Evolutionary conservation across 1,140 invertebrate species (phyloP).

Genomic region (Solenopsis invicta): DNA sequence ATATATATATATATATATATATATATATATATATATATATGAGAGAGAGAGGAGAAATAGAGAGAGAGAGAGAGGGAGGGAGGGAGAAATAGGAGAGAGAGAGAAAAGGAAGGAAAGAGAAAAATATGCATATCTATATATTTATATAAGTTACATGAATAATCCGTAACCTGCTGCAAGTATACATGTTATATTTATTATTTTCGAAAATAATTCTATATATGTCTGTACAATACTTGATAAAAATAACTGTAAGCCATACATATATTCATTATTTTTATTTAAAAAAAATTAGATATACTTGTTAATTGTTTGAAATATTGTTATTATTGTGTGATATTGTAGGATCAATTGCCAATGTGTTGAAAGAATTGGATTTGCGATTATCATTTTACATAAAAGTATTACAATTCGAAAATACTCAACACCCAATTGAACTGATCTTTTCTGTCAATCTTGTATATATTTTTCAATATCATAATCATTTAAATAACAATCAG

Average conservation of each 20-base stretch:
- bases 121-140: background rate
- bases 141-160: constrained; percentile 26
- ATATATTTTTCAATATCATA: background rate
- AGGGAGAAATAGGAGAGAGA: background rate
- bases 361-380: background rate
- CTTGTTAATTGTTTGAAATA: background rate
- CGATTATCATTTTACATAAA: background rate
- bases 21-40: too few relatives aligned
- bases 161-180: constrained; percentile 22
- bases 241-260: constrained; percentile 7
- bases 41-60: background rate
- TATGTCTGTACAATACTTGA: background rate
- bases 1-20: too few relatives aligned
- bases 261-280: background rate
- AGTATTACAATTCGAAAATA: background rate
- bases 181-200: constrained; percentile 1
- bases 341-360: background rate
- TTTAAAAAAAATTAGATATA: background rate
- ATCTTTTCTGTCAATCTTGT: background rate
- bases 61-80: background rate
- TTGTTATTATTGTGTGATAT: background rate
- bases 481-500: background rate
- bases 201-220: constrained; percentile 31
- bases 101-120: background rate
- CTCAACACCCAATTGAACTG: background rate